phyloP scores from a whole-genome alignment of 2,113 vertebrate species.

The Eolophus roseicapilla region DNA sequence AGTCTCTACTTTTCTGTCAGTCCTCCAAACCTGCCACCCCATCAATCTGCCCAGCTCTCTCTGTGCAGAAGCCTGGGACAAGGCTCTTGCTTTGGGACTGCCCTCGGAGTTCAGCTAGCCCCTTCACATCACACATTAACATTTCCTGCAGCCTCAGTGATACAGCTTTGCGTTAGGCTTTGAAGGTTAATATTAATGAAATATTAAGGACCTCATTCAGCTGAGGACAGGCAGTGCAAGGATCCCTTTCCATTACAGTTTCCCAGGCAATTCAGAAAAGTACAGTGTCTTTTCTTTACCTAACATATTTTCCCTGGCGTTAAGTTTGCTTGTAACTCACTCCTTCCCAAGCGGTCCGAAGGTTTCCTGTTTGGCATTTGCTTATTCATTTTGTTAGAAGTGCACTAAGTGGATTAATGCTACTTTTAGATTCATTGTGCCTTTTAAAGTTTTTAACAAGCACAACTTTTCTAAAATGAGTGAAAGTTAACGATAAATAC shows the following conservation, averaged over 20 bases:
- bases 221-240: fast-evolving
- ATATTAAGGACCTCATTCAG: neutral
- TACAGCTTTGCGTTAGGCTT: neutral
- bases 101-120: fast-evolving
- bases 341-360: neutral
- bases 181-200: neutral
- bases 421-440: neutral
- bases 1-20: fast-evolving
- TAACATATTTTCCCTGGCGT: neutral
- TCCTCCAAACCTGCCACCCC: neutral
- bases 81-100: neutral
- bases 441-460: neutral
- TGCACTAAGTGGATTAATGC: neutral
- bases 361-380: neutral
- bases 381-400: neutral
- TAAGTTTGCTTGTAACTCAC: neutral
- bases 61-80: neutral
- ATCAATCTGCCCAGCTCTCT: fast-evolving
- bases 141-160: neutral
- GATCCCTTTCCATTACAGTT: neutral
- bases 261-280: neutral
- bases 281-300: neutral
- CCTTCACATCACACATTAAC: neutral
- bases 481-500: neutral
- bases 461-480: neutral